A percentile compares a stretch with the other conserved stretches of the same genome.
Conservation (phyloP, 1,140 invertebrate species). For the Coboldia fuscipes region DNA sequence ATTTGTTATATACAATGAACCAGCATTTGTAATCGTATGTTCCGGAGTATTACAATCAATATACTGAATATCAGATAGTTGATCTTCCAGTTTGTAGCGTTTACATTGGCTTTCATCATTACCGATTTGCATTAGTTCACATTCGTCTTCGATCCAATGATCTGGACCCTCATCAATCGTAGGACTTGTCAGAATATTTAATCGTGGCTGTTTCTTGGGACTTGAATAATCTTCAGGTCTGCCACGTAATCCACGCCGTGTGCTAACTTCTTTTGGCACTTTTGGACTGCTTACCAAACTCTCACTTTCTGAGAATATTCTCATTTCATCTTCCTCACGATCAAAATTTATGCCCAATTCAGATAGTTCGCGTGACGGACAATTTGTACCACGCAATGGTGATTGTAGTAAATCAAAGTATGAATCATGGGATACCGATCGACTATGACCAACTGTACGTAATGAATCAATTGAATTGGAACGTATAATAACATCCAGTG, state of each 20-base stretch:
- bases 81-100: constrained; percentile 33
- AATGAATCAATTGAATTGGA: constrained; percentile 19
- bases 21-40: constrained; percentile 11
- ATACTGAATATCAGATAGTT: constrained; percentile 34
- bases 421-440: constrained; percentile 77
- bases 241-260: constrained; percentile 21
- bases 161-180: constrained; percentile 5
- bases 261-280: constrained; percentile 20
- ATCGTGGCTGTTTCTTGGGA: constrained; percentile 28
- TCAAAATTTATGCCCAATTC: constrained; percentile 65
- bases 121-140: constrained; percentile 5
- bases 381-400: constrained; percentile 23
- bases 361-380: constrained; percentile 42
- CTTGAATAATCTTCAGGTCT: constrained; percentile 26
- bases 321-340: constrained; percentile 61
- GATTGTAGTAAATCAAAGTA: constrained; percentile 57
- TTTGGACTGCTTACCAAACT: constrained; percentile 31
- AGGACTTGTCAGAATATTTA: constrained; percentile 22
- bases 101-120: constrained; percentile 27
- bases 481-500: constrained; percentile 19
- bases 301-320: constrained; percentile 70
- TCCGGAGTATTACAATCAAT: constrained; percentile 39
- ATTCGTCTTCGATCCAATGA: too few species aligned
- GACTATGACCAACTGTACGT: constrained; percentile 16
- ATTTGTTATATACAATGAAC: constrained; percentile 2